phyloP scores from a whole-genome alignment of 2,888 invertebrate genomes.

The Peribatodes rhomboidaria region DNA sequence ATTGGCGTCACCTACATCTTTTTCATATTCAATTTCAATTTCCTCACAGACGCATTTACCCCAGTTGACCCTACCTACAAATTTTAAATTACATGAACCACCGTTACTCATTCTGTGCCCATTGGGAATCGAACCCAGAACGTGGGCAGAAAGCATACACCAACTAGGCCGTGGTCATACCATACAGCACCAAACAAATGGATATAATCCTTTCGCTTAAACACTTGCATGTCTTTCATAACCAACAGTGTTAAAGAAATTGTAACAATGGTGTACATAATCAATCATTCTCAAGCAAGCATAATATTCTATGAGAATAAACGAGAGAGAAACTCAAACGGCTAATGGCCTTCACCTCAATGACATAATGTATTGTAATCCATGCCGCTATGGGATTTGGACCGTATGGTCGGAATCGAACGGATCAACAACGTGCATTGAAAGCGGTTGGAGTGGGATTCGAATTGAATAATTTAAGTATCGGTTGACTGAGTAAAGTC shows the following conservation, averaged over 20 bases:
- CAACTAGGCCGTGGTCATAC: background rate
- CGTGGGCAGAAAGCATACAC: background rate
- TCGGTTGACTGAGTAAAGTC: conserved; percentile 1
- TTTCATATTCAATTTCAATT: no score
- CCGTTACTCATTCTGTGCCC: no score
- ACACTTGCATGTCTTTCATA: conserved; percentile 14
- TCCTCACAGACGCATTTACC: no score
- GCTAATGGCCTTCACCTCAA: conserved; percentile 37
- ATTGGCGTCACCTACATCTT: no score
- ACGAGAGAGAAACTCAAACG: conserved; percentile 38
- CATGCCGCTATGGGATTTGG: conserved; percentile 24
- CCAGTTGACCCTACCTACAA: no score
- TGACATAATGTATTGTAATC: conserved; percentile 36
- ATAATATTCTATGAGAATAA: conserved; percentile 36
- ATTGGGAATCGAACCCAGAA: background rate
- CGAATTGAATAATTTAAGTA: background rate
- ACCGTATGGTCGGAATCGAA: conserved; percentile 7
- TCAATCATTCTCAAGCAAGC: conserved; percentile 35
- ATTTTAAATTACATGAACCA: no score
- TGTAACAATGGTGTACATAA: conserved; percentile 25
- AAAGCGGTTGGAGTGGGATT: background rate
- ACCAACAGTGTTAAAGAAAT: conserved; percentile 19
- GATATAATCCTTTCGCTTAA: conserved; percentile 1
- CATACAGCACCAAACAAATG: background rate
- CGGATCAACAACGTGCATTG: background rate